phyloP scores from a whole-genome alignment of 1,140 invertebrate species.

The Philopotamus ludificatus region DNA sequence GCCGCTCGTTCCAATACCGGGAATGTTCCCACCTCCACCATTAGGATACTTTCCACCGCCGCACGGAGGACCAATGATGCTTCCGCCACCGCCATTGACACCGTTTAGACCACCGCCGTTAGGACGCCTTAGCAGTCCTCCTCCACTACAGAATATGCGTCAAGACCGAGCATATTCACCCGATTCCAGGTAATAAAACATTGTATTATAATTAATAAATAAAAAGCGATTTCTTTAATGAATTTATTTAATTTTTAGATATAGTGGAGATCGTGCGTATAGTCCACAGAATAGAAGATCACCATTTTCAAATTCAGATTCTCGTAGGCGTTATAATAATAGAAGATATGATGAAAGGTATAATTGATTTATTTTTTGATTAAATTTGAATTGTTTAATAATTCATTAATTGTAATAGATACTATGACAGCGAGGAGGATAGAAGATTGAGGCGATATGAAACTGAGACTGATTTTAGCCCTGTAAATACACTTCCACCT shows the following conservation, averaged over 20 bases:
- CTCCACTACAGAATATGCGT: slow-evolving; percentile 24
- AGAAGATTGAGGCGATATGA: slow-evolving; percentile 37
- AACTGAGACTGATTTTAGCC: slow-evolving; percentile 39
- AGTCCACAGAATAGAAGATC: slow-evolving; percentile 32
- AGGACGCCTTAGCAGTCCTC: slow-evolving; percentile 46
- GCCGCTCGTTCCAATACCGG: slow-evolving; percentile 12
- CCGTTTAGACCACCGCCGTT: slow-evolving; percentile 51
- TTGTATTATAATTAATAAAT: background rate
- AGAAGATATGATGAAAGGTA: slow-evolving; percentile 39
- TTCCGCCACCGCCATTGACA: slow-evolving; percentile 49
- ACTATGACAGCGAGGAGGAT: slow-evolving; percentile 39
- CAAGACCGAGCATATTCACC: slow-evolving; percentile 34
- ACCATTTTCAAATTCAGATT: slow-evolving; percentile 34
- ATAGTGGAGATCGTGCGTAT: slow-evolving; percentile 35
- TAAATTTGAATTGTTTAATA: background rate
- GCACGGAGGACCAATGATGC: slow-evolving; percentile 27
- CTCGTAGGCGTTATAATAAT: slow-evolving; percentile 34
- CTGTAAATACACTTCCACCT: slow-evolving; percentile 32
- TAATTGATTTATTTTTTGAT: background rate
- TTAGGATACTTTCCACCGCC: slow-evolving; percentile 38
- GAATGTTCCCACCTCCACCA: slow-evolving; percentile 44
- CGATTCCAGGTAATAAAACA: slow-evolving; percentile 32
- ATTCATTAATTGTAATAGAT: slow-evolving; percentile 19
- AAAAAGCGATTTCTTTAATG: too few relatives aligned
- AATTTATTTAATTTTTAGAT: slow-evolving; percentile 28